Evolutionary conservation across 2,113 vertebrate genomes (phyloP).

Genomic region (Cheilinus undulatus): DNA sequence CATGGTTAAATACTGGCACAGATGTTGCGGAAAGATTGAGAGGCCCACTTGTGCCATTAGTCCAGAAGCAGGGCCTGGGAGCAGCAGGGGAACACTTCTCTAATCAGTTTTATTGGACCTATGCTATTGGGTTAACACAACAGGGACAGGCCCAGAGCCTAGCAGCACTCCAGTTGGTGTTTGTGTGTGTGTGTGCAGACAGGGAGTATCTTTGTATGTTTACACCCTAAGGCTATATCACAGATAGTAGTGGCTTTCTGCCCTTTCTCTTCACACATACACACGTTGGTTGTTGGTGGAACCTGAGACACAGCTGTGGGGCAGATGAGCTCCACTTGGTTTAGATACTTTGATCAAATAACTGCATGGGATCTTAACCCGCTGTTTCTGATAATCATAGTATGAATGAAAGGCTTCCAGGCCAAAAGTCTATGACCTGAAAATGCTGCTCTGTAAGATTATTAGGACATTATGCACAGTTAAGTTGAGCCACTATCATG

Average conservation of each 20-base stretch:
- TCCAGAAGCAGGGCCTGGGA: slow-evolving; percentile 57
- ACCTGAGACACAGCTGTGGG: slow-evolving; percentile 50
- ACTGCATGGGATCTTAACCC: slow-evolving; percentile 19
- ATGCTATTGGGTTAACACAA: slow-evolving; percentile 80
- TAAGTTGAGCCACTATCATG: no score
- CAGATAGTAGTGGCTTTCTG: slow-evolving; percentile 27
- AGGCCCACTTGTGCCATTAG: slow-evolving; percentile 77
- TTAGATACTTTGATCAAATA: slow-evolving; percentile 33
- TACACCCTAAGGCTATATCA: slow-evolving; percentile 49
- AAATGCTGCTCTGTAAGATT: neutral
- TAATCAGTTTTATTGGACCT: slow-evolving; percentile 80
- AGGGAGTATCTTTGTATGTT: slow-evolving; percentile 47
- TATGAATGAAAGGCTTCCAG: neutral
- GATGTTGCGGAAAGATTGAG: slow-evolving; percentile 79
- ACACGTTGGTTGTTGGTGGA: slow-evolving; percentile 7
- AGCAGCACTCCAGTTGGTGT: slow-evolving; percentile 36
- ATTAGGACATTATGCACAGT: no score
- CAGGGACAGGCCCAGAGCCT: slow-evolving; percentile 56
- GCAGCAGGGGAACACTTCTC: slow-evolving; percentile 75
- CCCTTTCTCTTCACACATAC: slow-evolving; percentile 23
- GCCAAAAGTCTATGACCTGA: neutral
- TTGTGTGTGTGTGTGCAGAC: slow-evolving; percentile 29
- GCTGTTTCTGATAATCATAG: neutral
- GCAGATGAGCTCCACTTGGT: slow-evolving; percentile 53
- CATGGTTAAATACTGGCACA: slow-evolving; percentile 75